Evolutionary conservation across 2,113 vertebrate genomes (phyloP), one percentile per base, ranked within the genome.

Genomic region (Stigmatopora argus): DNA sequence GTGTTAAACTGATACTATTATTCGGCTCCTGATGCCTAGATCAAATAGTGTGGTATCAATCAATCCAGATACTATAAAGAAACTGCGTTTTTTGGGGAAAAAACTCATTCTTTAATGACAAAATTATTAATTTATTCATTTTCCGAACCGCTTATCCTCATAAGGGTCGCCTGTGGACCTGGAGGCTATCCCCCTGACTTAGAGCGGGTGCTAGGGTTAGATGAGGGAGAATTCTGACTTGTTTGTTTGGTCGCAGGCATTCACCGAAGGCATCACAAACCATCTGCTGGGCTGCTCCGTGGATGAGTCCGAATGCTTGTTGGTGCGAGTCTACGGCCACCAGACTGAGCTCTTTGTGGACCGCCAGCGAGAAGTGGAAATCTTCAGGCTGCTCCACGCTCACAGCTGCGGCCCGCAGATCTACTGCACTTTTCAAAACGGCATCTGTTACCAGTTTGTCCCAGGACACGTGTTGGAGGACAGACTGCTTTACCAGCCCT

Each of bases 181-280:
- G 26, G 26, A 31, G 26, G 2, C 26, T 31, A 31, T 31, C 26
- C 26, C 26, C 26, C 26, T 1, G 26, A 31, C 26, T 31, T 31
- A 1, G 26, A 31, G 26, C 2, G 26, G 26, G 2, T 31, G 26
- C 3, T 31, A 31, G 26, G 26, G 26, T 31, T 31, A 31, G 26
- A 31, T 3, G 26, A 31, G 26, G 14, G n/a, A 3, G 31, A 11
- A 12, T 48, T 49, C 45, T 49, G 34, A n/a, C 34, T 7, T 23
- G 58, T 19, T 41, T 7, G 7, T 67, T 11, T 1, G 31, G 9
- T 21, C 69, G 1, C 74, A 90, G 89, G 70, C 44, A 0, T 92
- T 92, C 70, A 92, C 91, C 9, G 90, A 90, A 11, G 91, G 91
- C 60, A 87, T 92, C 71, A 92, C 91, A 47, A 92, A 92, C 79